Evolutionary conservation across 2,888 invertebrate species (phyloP), one percentile per base, ranked within the genome.

Genomic region (Campoplex capitator): DNA sequence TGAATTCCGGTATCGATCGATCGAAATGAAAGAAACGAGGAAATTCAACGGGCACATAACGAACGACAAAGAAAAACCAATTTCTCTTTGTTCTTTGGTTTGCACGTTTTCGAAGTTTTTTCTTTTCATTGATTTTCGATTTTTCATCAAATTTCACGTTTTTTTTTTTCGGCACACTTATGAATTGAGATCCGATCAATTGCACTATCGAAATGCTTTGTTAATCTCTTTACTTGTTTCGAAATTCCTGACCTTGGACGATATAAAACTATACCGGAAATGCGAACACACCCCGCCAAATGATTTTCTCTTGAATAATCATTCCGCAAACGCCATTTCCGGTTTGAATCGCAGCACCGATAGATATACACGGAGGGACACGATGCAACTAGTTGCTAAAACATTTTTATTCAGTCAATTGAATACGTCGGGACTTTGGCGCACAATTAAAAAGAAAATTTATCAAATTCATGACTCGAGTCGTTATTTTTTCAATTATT

Each of bases 1-100:
- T 65, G 67, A 86, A 83, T 83, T 78, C 23, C 28, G 71, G 54
- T 51, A 79, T 86, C 86, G 86, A 83, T 86, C 86, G 83, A 75
- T 85, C 62, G 85, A 68, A 68, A 78, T 75, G 70, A 83, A 62
- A 75, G 51, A 48, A 38, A 35, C 62, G 67, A 1, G n/a, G 62
- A 32, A 71, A 42, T 65, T 48, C 18, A 48, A 48, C 45, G 28
- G 16, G 35, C 18, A 35, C 13, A 56, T 48, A 56, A 42, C 54
- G 38, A 54, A 23, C 54, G 70, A 71, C 67, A 67, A 84, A 74
- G 65, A 13, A 78, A 78, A 78, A 48, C 54, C 45, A 48, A 13
- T 73, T 32, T 32, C 54, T 83, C 65, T 77, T 83, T 77, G 62
- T 62, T 4, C 32, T 11, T 28, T 28, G 16, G 71, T 77, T 71